phyloP scores from a whole-genome alignment of 2,113 vertebrate species.

The Athene cunicularia region DNA sequence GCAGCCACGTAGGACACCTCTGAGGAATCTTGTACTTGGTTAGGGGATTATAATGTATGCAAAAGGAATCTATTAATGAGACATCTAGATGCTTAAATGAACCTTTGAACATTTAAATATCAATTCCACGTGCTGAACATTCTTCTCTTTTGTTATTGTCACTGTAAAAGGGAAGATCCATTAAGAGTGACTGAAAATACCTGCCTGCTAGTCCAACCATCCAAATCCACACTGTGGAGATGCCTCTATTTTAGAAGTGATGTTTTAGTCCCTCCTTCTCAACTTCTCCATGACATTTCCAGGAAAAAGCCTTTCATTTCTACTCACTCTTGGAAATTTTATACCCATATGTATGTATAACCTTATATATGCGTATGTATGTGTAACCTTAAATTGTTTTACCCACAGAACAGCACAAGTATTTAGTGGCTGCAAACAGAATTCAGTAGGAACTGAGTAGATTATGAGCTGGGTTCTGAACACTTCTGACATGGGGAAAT shows the following conservation, averaged over 20 bases:
- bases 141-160: not conserved
- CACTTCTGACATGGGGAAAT: not conserved
- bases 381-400: not conserved
- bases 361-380: too few species aligned
- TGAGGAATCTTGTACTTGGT: not conserved
- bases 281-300: not conserved
- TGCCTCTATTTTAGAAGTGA: not conserved
- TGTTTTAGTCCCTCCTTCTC: not conserved
- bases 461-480: not conserved
- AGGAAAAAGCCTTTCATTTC: not conserved
- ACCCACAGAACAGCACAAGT: not conserved
- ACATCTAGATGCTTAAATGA: not conserved
- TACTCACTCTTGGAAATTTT: not conserved
- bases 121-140: not conserved
- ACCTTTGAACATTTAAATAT: not conserved
- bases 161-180: not conserved
- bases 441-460: not conserved
- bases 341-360: not conserved
- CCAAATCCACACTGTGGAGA: not conserved
- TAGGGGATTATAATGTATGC: not conserved
- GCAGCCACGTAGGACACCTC: not conserved
- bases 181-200: not conserved
- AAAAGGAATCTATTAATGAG: not conserved
- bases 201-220: not conserved
- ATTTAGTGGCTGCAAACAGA: not conserved